Percentiles rank a stretch among this genome's conserved stretches.
Conservation (phyloP, 2,113 vertebrate genomes). For the Connochaetes taurinus region DNA sequence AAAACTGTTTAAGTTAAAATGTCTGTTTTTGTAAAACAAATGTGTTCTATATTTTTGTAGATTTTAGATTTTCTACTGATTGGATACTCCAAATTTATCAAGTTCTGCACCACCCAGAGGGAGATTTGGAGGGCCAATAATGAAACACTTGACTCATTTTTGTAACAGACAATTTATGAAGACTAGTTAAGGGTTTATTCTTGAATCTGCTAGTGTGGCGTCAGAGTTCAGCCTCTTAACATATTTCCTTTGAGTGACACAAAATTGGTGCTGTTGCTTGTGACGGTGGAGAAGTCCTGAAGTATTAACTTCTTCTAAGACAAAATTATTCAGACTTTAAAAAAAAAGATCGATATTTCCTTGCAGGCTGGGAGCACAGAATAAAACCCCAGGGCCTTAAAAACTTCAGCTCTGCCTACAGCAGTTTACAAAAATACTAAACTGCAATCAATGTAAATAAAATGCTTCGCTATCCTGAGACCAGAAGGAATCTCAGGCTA, state of each 20-base stretch:
- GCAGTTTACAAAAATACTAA: slow-evolving; percentile 87
- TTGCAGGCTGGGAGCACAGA: slow-evolving; percentile 87
- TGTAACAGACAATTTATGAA: slow-evolving; percentile 2
- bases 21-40: slow-evolving; percentile 84
- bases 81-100: slow-evolving; percentile 79
- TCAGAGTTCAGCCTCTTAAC: slow-evolving; percentile 78
- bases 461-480: slow-evolving; percentile 85
- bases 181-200: slow-evolving; percentile 72
- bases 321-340: slow-evolving; percentile 85
- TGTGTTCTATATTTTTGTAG: slow-evolving; percentile 82
- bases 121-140: slow-evolving; percentile 75
- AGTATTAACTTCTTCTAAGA: slow-evolving; percentile 87
- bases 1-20: slow-evolving; percentile 72
- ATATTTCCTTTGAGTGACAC: slow-evolving; percentile 80
- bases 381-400: slow-evolving; percentile 90
- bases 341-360: slow-evolving; percentile 82
- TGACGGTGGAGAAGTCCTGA: slow-evolving; percentile 74
- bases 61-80: slow-evolving; percentile 84
- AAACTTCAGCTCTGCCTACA: slow-evolving; percentile 87
- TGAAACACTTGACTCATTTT: slow-evolving; percentile 42
- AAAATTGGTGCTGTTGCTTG: slow-evolving; percentile 80
- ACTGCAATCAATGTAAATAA: slow-evolving; percentile 87
- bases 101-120: slow-evolving; percentile 72
- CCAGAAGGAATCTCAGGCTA: slow-evolving; percentile 82
- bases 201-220: slow-evolving; percentile 75